Base-by-base conservation (phyloP, 2,888 invertebrate genomes). In the Belgica antarctica region DNA sequence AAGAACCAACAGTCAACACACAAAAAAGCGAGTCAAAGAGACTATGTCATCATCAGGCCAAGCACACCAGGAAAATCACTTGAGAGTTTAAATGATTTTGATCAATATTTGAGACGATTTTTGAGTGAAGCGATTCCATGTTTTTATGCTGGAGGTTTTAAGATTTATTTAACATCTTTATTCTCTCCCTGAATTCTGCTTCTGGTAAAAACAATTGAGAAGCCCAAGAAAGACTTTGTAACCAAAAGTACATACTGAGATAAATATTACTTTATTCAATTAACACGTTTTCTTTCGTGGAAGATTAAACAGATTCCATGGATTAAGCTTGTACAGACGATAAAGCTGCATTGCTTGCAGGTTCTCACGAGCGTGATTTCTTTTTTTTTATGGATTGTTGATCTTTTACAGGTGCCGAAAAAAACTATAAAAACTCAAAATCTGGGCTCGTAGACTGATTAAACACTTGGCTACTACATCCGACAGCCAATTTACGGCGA, bases 61-160 rank as follows among this genome's bases (percentile, higher is more conserved):
- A 62, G 10, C 19, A 25, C 1, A 15, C 52, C 12, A 41, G 46
- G 52, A 66, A 66, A 28, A 68, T 68, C 68, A 68, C 68, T 68
- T 68, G 27, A 68, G 34, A 52, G 28, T 68, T 57, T 57, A 68
- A 68, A 66, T 66, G 65, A 66, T 66, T 66, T 66, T 25, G 17
- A 66, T 66, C 46, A 66, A 68, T 68, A 68, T 68, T 68, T 68
- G 68, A 68, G 47, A 31, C 68, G 57, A 47, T 66, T 66, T 66
- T 59, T 24, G 52, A 52, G n/a, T 7, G 3, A n/a, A 52, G 52
- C 22, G 52, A 52, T 5, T 31, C 12, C 34, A 31, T 8, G 34
- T 8, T 31, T n/a, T 4, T 15, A 46, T 57, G 57, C 41, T 63
- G 63, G 31, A 65, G 24, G 19, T 63, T 36, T 8, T 22, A 8